Evolutionary conservation across 2,888 invertebrate species (phyloP).

Genomic region (Lasioglossum calceatum): DNA sequence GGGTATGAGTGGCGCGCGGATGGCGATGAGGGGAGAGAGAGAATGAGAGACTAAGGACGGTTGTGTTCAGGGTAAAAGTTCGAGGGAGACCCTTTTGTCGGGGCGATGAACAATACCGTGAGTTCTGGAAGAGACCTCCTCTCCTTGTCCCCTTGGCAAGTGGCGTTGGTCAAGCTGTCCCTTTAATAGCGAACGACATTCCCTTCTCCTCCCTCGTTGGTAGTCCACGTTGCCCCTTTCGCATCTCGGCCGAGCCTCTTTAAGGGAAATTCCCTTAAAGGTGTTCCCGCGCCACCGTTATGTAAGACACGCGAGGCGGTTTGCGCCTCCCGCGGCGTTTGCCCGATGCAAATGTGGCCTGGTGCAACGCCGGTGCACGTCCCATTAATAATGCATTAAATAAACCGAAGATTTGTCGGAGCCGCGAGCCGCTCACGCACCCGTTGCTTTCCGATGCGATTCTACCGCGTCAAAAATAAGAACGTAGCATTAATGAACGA

Average conservation of each 20-base stretch:
- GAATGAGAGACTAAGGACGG: constrained; percentile 45
- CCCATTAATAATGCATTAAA: constrained; percentile 53
- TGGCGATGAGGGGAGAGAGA: background rate
- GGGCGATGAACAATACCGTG: constrained; percentile 66
- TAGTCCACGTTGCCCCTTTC: constrained; percentile 41
- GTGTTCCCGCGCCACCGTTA: constrained; percentile 51
- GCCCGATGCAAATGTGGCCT: constrained; percentile 43
- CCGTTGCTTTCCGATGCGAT: background rate
- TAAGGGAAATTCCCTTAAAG: constrained; percentile 68
- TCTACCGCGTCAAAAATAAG: background rate
- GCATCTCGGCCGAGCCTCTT: constrained; percentile 51
- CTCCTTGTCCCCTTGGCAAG: constrained; percentile 20
- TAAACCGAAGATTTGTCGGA: constrained; percentile 42
- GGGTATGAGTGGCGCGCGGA: background rate
- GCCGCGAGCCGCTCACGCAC: background rate
- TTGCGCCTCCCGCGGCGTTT: constrained; percentile 15
- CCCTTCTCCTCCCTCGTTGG: constrained; percentile 6
- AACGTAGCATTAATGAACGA: background rate
- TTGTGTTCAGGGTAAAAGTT: constrained; percentile 54
- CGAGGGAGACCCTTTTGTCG: constrained; percentile 62
- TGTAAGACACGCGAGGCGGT: constrained; percentile 56
- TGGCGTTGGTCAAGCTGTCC: constrained; percentile 74
- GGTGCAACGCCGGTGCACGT: constrained; percentile 7
- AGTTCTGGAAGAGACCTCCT: constrained; percentile 20
- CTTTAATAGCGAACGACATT: constrained; percentile 68